Evolutionary conservation across 2,888 invertebrate species (phyloP), one percentile per base, ranked within the genome.

Genomic region (Operophtera brumata): DNA sequence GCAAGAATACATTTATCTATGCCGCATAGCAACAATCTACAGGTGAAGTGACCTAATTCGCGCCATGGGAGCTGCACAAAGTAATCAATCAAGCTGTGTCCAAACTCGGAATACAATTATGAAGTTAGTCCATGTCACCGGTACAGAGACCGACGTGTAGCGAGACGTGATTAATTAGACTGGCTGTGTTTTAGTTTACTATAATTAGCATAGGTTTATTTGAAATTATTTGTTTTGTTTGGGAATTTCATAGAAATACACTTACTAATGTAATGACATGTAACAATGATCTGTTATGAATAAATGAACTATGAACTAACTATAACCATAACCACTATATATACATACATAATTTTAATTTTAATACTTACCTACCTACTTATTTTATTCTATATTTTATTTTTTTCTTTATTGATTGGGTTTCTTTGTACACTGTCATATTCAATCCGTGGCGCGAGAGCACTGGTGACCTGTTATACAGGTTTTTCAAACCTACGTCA

Each of bases 71-170:
- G 71, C 65, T 51, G 64, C 66, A 70, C 66, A 67, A 64, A 69
- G 80, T 84, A 85, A 88, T 88, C 87, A 87, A 88, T 89, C 88
- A 89, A 77, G 76, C 57, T 71, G 73, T 77, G 87, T 86, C 86
- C 82, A 81, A 85, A 86, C 84, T 83, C 77, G 73, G 83, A 87
- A 87, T 87, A 87, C 87, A 87, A 87, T 89, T 88, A 87, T 88
- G 86, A 89, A 89, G 86, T 87, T 82, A 79, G 83, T 76, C 76
- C 77, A 70, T 87, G 87, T 88, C 88, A 82, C 79, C 75, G 78
- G 58, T 62, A 54, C 71, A 74, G 39, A 75, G 75, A 70, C 66
- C 72, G 77, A 77, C 83, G 74, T 79, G 78, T 77, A 73, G 67
- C 73, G 73, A 75, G 71, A 71, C 70, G 76, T 87, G 86, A 88